These are phyloP conservation scores for Schizotus pectinicornis DNA, from an alignment of 2,888 invertebrate species.

Conservation along the genomic window DNA sequence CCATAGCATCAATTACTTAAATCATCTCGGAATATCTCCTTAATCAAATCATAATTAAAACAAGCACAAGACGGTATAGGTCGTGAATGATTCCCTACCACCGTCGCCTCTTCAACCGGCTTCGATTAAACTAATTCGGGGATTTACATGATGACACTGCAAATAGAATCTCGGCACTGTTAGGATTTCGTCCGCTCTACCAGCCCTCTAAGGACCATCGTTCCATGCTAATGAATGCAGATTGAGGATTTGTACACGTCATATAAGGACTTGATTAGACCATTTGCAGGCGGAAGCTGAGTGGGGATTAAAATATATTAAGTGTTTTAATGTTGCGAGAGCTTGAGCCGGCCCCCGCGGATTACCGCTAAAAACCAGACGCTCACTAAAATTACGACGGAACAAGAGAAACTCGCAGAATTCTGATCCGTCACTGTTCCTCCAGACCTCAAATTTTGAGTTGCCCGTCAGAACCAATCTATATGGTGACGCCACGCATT, in stretches of 20 bases:
- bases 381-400: not conserved
- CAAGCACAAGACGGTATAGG: too few species aligned
- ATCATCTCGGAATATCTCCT: too few species aligned
- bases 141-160: slow-evolving; percentile 23
- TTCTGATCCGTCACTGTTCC: not conserved
- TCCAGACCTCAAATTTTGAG: too few species aligned
- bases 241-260: slow-evolving; percentile 36
- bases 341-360: too few species aligned
- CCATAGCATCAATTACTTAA: too few species aligned
- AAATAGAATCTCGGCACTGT: slow-evolving; percentile 8
- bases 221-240: slow-evolving; percentile 38
- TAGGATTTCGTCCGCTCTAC: slow-evolving; percentile 5
- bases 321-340: too few species aligned
- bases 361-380: not conserved
- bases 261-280: slow-evolving; percentile 25
- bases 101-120: not conserved
- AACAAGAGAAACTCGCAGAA: not conserved
- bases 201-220: slow-evolving; percentile 7
- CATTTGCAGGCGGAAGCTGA: slow-evolving; percentile 6
- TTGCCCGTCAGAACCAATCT: too few species aligned
- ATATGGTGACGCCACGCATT: too few species aligned
- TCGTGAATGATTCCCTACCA: too few species aligned
- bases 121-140: slow-evolving; percentile 20
- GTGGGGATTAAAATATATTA: too few species aligned
- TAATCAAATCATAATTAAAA: too few species aligned